phyloP scores from a whole-genome alignment of 2,797 vertebrate species.

The Lophius americanus region DNA sequence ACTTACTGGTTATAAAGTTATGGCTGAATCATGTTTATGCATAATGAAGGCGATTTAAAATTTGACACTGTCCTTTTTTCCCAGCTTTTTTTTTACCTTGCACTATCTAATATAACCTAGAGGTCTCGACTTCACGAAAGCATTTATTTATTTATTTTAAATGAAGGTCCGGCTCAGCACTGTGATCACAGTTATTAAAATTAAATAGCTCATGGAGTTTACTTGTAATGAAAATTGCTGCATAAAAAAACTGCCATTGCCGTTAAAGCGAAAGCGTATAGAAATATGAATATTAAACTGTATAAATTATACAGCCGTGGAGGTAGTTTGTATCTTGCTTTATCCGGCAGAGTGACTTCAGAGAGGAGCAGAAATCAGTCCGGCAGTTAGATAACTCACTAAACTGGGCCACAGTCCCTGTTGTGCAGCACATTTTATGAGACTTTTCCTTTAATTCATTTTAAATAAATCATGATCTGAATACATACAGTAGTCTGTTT shows the following conservation, averaged over 20 bases:
- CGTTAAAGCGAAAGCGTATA: slow-evolving; percentile 2
- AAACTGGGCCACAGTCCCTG: slow-evolving; percentile 58
- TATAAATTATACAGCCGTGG: slow-evolving; percentile 22
- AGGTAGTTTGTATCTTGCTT: slow-evolving; percentile 41
- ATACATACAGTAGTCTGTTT: slow-evolving; percentile 57
- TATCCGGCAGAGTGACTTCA: slow-evolving; percentile 39
- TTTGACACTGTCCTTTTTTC: too few species aligned
- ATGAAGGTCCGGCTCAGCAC: not conserved
- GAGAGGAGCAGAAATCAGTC: slow-evolving; percentile 37
- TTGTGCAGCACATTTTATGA: slow-evolving; percentile 38
- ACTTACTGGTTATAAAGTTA: too few species aligned
- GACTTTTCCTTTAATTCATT: slow-evolving; percentile 35
- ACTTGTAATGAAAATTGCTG: too few species aligned
- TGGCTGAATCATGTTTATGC: too few species aligned
- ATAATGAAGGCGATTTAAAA: too few species aligned
- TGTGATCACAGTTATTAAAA: not conserved
- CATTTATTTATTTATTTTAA: too few species aligned
- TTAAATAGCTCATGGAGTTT: too few species aligned
- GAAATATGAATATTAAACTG: slow-evolving; percentile 34
- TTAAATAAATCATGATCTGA: slow-evolving; percentile 59
- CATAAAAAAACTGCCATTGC: not conserved
- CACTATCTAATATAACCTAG: too few species aligned
- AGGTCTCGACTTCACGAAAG: too few species aligned
- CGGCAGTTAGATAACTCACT: slow-evolving; percentile 43
- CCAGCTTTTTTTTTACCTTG: too few species aligned